Evolutionary conservation across 2,888 invertebrate genomes (phyloP).

Genomic region (Drosophila pegasa): DNA sequence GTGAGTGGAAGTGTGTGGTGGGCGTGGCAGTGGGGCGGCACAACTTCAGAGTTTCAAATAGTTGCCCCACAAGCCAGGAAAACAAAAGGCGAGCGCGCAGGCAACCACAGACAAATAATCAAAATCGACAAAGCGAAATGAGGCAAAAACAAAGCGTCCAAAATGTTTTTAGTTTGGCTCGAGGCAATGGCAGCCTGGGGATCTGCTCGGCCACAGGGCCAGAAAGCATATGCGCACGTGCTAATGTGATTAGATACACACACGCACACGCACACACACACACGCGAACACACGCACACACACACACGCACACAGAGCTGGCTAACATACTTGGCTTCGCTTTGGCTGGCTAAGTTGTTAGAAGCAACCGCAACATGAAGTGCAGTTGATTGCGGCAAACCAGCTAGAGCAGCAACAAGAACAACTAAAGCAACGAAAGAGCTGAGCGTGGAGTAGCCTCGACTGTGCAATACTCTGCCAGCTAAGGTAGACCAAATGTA

Average conservation of each 20-base stretch:
- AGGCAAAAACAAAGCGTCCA: conserved; percentile 76
- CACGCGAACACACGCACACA: conserved; percentile 1
- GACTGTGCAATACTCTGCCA: neutral
- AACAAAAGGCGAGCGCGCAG: conserved; percentile 49
- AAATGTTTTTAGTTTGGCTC: conserved; percentile 73
- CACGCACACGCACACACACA: conserved; percentile 11
- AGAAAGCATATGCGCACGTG: conserved; percentile 76
- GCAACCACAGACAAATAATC: conserved; percentile 76
- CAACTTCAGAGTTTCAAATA: conserved; percentile 75
- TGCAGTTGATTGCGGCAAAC: conserved; percentile 79
- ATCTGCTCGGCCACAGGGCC: conserved; percentile 37
- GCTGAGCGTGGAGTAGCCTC: neutral
- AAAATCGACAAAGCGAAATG: conserved; percentile 78
- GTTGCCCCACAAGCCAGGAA: conserved; percentile 41
- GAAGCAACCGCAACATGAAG: conserved; percentile 77
- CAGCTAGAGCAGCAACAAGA: conserved; percentile 32
- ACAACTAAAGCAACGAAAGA: conserved; percentile 2
- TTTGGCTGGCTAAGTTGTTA: conserved; percentile 58
- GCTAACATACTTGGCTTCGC: conserved; percentile 13
- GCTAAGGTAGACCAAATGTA: neutral
- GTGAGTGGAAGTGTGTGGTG: conserved; percentile 21
- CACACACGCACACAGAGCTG: neutral
- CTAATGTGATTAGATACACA: conserved; percentile 79
- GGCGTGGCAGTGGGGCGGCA: conserved; percentile 4
- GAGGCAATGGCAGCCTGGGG: conserved; percentile 66